phyloP scores from a whole-genome alignment of 2,797 vertebrate genomes.

The Aselliscus stoliczkanus region DNA sequence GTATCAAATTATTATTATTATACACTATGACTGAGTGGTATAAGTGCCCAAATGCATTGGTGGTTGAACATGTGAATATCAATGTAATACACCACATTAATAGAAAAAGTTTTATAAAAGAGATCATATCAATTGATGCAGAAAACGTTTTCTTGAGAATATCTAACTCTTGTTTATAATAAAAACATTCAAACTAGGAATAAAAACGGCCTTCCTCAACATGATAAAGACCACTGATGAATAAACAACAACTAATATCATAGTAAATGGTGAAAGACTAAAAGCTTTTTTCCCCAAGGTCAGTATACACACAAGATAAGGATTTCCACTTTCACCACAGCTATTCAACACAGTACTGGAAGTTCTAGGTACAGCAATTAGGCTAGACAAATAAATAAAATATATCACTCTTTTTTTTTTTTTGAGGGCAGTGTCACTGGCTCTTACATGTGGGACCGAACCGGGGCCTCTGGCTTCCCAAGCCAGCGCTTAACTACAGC shows the following conservation, averaged over 20 bases:
- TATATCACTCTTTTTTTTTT: no score
- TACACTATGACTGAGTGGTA: no score
- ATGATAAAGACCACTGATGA: neutral
- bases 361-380: neutral
- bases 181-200: neutral
- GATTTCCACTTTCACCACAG: neutral
- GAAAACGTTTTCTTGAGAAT: neutral
- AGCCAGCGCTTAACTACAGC: no score
- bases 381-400: neutral
- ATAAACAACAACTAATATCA: neutral
- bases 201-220: neutral
- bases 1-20: neutral
- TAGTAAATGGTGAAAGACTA: neutral
- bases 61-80: neutral
- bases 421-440: no score
- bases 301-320: neutral
- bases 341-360: neutral
- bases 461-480: no score
- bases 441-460: no score
- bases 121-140: neutral
- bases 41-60: neutral
- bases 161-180: neutral
- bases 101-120: neutral
- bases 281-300: neutral
- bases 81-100: neutral